Evolutionary conservation across 2,113 vertebrate genomes (phyloP).

Genomic region (Morone chrysops): DNA sequence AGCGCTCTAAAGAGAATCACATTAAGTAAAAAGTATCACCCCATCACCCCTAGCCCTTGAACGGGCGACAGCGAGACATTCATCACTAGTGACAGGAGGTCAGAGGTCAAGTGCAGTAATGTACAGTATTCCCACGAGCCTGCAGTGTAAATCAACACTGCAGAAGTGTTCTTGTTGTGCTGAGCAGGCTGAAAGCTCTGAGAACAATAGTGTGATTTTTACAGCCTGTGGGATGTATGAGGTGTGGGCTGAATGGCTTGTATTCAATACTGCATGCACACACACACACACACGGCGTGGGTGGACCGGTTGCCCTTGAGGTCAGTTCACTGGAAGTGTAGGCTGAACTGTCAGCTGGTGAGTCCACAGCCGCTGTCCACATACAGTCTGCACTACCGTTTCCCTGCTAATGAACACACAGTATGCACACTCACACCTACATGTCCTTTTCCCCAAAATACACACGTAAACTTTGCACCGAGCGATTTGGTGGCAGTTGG

Average conservation of each 20-base stretch:
- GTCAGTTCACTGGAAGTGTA: constrained; percentile 50
- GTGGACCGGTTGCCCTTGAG: constrained; percentile 26
- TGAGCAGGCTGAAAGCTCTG: neutral
- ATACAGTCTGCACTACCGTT: neutral
- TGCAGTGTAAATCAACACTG: constrained; percentile 18
- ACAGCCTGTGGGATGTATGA: neutral
- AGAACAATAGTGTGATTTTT: constrained; percentile 57
- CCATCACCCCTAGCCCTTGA: too few relatives aligned
- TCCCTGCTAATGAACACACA: constrained; percentile 5
- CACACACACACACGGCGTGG: constrained; percentile 41
- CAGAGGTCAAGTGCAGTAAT: constrained; percentile 46
- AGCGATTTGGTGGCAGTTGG: neutral
- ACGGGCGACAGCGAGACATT: constrained; percentile 15
- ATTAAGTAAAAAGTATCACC: neutral
- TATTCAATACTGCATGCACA: constrained; percentile 33
- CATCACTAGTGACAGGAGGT: constrained; percentile 43
- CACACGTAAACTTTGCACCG: neutral
- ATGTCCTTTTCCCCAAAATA: neutral
- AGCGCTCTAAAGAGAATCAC: neutral
- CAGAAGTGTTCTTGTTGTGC: constrained; percentile 10
- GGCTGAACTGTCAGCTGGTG: constrained; percentile 43
- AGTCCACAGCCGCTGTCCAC: constrained; percentile 28
- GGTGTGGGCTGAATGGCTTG: constrained; percentile 56
- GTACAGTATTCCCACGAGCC: constrained; percentile 25
- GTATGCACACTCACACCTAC: neutral